phyloP scores from a whole-genome alignment of 2,888 invertebrate genomes.

The Marronus borbonicus region DNA sequence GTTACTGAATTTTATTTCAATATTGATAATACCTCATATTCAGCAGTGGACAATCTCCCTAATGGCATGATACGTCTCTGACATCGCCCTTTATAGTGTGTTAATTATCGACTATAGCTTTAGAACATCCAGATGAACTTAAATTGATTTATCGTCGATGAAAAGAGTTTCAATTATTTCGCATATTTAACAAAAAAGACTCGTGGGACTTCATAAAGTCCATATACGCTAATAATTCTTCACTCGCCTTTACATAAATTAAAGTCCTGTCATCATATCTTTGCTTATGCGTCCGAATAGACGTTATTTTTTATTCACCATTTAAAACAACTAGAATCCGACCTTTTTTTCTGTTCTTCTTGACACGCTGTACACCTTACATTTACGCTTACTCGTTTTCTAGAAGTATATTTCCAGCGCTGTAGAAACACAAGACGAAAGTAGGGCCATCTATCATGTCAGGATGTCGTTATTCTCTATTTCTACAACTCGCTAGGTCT shows the following conservation, averaged over 20 bases:
- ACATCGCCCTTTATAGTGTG: no score
- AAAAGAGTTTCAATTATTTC: no score
- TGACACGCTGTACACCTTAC: not conserved
- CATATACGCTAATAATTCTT: slow-evolving; percentile 14
- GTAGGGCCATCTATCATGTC: slow-evolving; percentile 31
- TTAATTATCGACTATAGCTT: no score
- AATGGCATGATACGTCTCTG: no score
- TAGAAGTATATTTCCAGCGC: no score
- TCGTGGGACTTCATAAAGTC: not conserved
- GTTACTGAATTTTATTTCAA: no score
- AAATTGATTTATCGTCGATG: no score
- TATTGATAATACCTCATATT: no score
- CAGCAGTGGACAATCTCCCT: no score
- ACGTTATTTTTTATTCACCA: slow-evolving; percentile 32
- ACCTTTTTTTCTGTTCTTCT: not conserved
- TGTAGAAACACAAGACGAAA: slow-evolving; percentile 2
- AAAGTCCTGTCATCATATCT: slow-evolving; percentile 30
- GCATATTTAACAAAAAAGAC: not conserved
- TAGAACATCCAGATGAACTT: no score
- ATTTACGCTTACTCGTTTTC: not conserved
- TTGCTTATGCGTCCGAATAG: slow-evolving; percentile 23
- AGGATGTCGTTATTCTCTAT: slow-evolving; percentile 35
- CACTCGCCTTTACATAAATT: slow-evolving; percentile 18
- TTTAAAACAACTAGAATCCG: slow-evolving; percentile 36
- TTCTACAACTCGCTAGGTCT: slow-evolving; percentile 16